Conservation (phyloP, 2,113 vertebrate species). For the human (Homo sapiens) region GRCh38 chr5:88495501-88496000, state of each 20-base stretch:
- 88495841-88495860: not conserved
- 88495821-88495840: not conserved
- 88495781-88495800: not conserved
- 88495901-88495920: not conserved
- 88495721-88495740: not conserved
- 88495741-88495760: not conserved
- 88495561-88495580: not conserved
- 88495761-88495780: not conserved
- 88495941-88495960: not conserved
- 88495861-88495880: not conserved
- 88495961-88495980: not conserved
- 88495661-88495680: not conserved
- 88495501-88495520: too few species aligned
- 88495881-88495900: not conserved
- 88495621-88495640: not conserved
- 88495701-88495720: constrained; percentile 3
- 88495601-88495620: not conserved
- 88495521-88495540: not conserved
- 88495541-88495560: not conserved
- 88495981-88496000: not conserved
- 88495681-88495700: not conserved
- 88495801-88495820: not conserved
- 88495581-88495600: not conserved
- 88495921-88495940: not conserved
- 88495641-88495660: not conserved